Base-by-base conservation (phyloP, 2,797 vertebrate species). In the Amblyraja radiata region DNA sequence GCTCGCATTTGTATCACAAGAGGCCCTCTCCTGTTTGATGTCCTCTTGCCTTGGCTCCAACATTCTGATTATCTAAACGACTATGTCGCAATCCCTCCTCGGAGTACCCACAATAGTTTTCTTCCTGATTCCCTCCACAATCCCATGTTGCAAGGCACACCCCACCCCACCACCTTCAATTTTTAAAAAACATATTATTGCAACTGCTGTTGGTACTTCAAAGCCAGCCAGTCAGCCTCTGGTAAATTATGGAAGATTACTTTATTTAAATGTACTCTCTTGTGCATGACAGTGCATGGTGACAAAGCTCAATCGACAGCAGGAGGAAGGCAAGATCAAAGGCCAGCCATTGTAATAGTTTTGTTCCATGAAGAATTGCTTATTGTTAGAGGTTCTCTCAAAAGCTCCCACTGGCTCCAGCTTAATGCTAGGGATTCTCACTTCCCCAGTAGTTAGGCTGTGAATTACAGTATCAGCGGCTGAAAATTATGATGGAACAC, bases 301-400 rank as follows among this genome's bases (percentile, higher is more conserved):
- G 98, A 98, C 98, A 98, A 97, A 98, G 97, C 97, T 97, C 98
- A 98, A 97, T 97, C 98, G 98, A 97, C 97, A 97, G 97, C 97
- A 97, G 98, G 97, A 97, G 97, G 96, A 96, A 95, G 96, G 96
- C 93, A 94, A 97, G 98, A 98, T 99, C 98, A 99, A 98, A 99
- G 98, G 95, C 93, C 94, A 95, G 95, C 97, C 95, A 98, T 99
- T 99, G 98, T 98, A 97, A 97, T 97, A 97, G 97, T 97, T 98
- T 97, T 98, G 98, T 98, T 97, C 97, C 97, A 96, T 98, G 98
- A 98, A 99, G 98, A 99, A 99, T 98, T 97, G 97, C 96, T 97
- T 96, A 98, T 98, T 98, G 98, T 98, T 97, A 96, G 94, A 94
- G 95, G 96, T 96, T 97, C 97, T 98, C 97, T 96, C 46, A 73